These are phyloP conservation scores for Gopherus flavomarginatus DNA, from an alignment of 2,113 vertebrate genomes.

Conservation along the genomic window DNA sequence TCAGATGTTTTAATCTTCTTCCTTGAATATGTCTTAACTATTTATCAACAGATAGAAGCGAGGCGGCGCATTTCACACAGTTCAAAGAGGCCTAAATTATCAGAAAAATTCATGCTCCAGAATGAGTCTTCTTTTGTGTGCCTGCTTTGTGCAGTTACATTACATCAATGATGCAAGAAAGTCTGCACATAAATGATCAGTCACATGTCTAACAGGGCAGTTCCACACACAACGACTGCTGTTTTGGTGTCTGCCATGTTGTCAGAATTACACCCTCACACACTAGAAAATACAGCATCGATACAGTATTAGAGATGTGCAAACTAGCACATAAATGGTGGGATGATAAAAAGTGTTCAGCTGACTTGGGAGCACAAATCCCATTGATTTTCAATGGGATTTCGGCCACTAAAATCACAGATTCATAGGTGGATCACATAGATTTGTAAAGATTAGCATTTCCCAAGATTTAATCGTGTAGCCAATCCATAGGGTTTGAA, in stretches of 20 bases:
- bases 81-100: background rate
- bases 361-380: background rate
- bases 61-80: background rate
- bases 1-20: background rate
- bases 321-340: background rate
- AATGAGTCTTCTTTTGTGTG: fast-evolving
- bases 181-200: background rate
- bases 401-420: background rate
- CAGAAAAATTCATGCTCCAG: background rate
- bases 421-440: background rate
- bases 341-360: background rate
- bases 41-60: background rate
- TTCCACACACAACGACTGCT: background rate
- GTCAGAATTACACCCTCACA: background rate
- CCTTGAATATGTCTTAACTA: background rate
- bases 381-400: background rate
- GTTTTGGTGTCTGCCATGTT: fast-evolving
- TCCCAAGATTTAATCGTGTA: too few species aligned
- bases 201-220: background rate
- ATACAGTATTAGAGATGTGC: background rate
- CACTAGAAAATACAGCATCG: fast-evolving
- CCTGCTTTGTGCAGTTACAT: background rate
- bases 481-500: too few species aligned
- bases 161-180: background rate
- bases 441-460: too few species aligned